phyloP scores from a whole-genome alignment of 2,797 vertebrate genomes.

The Lindbergichthys nudifrons region DNA sequence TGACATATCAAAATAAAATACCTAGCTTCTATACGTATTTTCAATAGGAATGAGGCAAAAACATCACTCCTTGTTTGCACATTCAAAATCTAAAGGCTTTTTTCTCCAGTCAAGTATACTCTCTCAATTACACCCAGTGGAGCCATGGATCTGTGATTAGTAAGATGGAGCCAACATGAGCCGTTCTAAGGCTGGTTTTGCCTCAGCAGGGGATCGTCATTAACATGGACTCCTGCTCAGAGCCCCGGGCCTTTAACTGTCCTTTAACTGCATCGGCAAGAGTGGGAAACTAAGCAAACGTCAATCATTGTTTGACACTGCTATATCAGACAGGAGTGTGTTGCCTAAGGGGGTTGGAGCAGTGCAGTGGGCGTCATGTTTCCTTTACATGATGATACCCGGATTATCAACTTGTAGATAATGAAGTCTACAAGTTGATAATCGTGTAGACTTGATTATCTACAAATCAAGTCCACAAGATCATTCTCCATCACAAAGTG shows the following conservation, averaged over 20 bases:
- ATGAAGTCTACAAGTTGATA: no score
- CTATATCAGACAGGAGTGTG: conserved; percentile 46
- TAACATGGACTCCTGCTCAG: conserved; percentile 61
- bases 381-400: conserved; percentile 49
- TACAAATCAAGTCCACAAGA: no score
- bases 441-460: no score
- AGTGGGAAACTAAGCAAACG: conserved; percentile 75
- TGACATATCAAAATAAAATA: not conserved
- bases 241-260: conserved; percentile 61
- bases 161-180: conserved; percentile 15
- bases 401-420: conserved; percentile 59
- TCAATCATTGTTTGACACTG: conserved; percentile 71
- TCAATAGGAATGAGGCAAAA: not conserved
- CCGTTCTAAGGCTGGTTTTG: conserved; percentile 36
- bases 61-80: not conserved
- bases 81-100: not conserved
- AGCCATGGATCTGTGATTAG: conserved; percentile 10
- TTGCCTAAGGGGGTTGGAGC: conserved; percentile 29
- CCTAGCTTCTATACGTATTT: not conserved
- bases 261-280: conserved; percentile 53
- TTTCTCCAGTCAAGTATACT: conserved; percentile 15
- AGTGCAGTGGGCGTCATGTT: not conserved
- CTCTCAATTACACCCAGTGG: conserved; percentile 1
- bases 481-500: no score
- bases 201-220: conserved; percentile 60